phyloP scores from a whole-genome alignment of 1,140 invertebrate species.

The Bactericera cockerelli region DNA sequence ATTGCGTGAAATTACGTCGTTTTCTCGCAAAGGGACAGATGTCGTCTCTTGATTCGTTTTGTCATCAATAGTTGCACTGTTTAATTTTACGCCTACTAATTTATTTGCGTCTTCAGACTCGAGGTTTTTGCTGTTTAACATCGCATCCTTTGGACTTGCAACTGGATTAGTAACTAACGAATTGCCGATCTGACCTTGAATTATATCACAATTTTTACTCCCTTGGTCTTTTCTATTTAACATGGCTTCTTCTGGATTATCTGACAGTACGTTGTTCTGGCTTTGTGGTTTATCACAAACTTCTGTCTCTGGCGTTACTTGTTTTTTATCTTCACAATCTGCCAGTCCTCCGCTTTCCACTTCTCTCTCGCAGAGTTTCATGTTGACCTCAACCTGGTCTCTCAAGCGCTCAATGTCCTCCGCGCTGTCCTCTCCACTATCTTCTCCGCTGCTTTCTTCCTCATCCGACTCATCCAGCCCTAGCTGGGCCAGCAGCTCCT shows the following conservation, averaged over 20 bases:
- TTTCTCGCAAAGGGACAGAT: too few species aligned
- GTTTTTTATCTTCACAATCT: conserved; percentile 24
- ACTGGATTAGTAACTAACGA: too few species aligned
- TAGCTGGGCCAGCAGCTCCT: conserved; percentile 44
- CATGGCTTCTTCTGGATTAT: too few species aligned
- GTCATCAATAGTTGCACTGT: background rate
- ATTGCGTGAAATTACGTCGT: background rate
- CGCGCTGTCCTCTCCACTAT: conserved; percentile 25
- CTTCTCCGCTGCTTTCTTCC: conserved; percentile 25
- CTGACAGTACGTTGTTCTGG: too few species aligned
- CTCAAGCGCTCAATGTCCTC: conserved; percentile 25
- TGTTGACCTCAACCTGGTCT: conserved; percentile 22
- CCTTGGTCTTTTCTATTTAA: too few species aligned
- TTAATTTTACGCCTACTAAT: background rate
- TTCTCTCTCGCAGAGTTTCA: background rate
- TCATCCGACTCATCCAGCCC: conserved; percentile 32
- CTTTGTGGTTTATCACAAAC: conserved; percentile 14
- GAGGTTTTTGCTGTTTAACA: too few species aligned
- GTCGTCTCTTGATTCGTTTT: background rate
- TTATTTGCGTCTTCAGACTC: too few species aligned
- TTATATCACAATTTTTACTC: too few species aligned
- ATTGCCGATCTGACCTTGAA: too few species aligned
- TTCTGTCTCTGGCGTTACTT: conserved; percentile 20
- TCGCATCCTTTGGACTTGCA: too few species aligned
- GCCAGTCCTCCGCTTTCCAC: conserved; percentile 21